These are phyloP conservation scores for Epicauta chinensis DNA, from an alignment of 1,140 invertebrate species.

Conservation along the genomic window DNA sequence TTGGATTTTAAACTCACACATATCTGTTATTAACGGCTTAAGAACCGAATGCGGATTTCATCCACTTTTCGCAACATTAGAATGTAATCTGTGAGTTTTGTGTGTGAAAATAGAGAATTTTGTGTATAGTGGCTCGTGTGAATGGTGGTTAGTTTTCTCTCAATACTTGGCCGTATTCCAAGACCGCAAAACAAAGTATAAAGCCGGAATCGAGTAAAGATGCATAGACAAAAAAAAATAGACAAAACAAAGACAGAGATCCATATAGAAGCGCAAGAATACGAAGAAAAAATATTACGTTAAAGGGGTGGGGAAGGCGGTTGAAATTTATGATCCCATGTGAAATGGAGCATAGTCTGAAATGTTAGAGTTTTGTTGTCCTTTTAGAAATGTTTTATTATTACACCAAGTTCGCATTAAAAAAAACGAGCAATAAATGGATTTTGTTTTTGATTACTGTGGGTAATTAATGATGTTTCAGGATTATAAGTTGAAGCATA, in stretches of 20 bases:
- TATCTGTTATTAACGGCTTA: too few species aligned
- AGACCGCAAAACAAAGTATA: slow-evolving; percentile 21
- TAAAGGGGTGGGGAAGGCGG: not conserved
- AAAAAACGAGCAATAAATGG: too few species aligned
- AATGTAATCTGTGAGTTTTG: too few species aligned
- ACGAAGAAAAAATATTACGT: not conserved
- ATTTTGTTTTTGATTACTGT: too few species aligned
- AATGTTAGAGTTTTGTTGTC: slow-evolving; percentile 17
- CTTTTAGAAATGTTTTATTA: slow-evolving; percentile 19
- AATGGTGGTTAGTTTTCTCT: not conserved
- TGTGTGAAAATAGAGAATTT: too few species aligned
- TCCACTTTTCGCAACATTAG: too few species aligned
- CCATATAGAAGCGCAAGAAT: not conserved
- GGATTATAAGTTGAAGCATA: slow-evolving; percentile 95
- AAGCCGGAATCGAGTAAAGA: slow-evolving; percentile 2
- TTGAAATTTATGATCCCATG: slow-evolving; percentile 17
- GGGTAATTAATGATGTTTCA: slow-evolving; percentile 40
- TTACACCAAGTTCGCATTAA: too few species aligned
- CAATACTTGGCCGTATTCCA: slow-evolving; percentile 19
- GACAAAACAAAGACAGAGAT: slow-evolving; percentile 1
- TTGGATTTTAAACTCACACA: too few species aligned
- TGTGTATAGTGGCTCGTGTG: too few species aligned
- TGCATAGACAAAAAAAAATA: not conserved
- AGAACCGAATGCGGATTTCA: too few species aligned
- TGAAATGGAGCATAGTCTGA: slow-evolving; percentile 22